phyloP scores from a whole-genome alignment of 1,140 invertebrate genomes.

The Pseudomyrmex concolor region DNA sequence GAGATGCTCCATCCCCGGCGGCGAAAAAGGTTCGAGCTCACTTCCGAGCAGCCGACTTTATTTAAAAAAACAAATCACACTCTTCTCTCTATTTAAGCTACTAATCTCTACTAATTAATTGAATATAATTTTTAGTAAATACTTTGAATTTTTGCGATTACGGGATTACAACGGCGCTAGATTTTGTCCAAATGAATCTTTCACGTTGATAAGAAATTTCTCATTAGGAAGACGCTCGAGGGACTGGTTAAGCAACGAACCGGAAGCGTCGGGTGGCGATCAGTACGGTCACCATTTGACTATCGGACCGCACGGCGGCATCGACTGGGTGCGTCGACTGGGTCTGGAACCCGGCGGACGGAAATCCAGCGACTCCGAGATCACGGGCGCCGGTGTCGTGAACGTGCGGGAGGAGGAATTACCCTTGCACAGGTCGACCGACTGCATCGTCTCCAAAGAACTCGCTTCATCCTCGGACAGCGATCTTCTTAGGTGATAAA shows the following conservation, averaged over 20 bases:
- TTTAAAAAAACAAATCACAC: not conserved
- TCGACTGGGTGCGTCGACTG: conserved; percentile 88
- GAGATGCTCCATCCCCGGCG: conserved; percentile 82
- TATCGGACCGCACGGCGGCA: conserved; percentile 87
- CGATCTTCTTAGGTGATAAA: conserved; percentile 85
- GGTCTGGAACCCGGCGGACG: conserved; percentile 79
- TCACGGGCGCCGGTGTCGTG: conserved; percentile 80
- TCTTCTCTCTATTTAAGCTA: too few relatives aligned
- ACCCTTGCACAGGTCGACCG: conserved; percentile 88
- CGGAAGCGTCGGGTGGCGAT: conserved; percentile 80
- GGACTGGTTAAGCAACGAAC: conserved; percentile 80
- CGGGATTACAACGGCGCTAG: too few relatives aligned
- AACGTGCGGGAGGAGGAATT: conserved; percentile 84
- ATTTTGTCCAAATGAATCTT: not conserved
- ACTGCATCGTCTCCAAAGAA: conserved; percentile 88
- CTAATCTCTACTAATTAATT: not conserved
- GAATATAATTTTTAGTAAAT: conserved; percentile 8
- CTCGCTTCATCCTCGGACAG: conserved; percentile 87
- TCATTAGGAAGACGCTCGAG: conserved; percentile 79
- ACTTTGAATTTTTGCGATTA: not conserved
- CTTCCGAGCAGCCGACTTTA: not conserved
- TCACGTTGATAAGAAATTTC: conserved; percentile 12
- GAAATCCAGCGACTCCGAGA: conserved; percentile 85
- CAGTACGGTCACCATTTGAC: conserved; percentile 86
- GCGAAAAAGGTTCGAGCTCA: conserved; percentile 77